A percentile compares a stretch with the other conserved stretches of the same genome.
Conservation (phyloP, 1,140 invertebrate species). For the Panonychus citri region DNA sequence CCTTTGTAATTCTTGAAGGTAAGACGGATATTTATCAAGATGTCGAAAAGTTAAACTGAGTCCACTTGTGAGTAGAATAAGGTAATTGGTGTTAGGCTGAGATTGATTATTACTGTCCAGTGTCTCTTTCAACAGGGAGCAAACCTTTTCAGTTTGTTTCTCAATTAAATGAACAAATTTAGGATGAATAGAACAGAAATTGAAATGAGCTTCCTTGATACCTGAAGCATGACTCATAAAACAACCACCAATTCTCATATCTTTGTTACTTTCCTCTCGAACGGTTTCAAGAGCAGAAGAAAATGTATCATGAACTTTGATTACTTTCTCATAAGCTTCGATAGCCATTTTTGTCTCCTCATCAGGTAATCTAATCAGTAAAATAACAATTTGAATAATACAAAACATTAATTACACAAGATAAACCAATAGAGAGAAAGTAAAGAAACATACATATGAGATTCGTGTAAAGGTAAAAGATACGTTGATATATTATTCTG, state of each 20-base stretch:
- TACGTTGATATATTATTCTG: constrained; percentile 59
- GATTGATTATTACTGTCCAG: constrained; percentile 30
- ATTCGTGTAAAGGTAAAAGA: constrained; percentile 50
- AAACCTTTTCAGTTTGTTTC: constrained; percentile 36
- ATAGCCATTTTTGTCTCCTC: background rate
- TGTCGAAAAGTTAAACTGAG: constrained; percentile 82
- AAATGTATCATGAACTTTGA: constrained; percentile 2
- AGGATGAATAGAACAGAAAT: constrained; percentile 77
- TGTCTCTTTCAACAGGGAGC: constrained; percentile 1
- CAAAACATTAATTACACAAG: background rate
- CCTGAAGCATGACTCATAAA: constrained; percentile 64
- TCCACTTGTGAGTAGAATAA: constrained; percentile 67
- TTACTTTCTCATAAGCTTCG: constrained; percentile 2
- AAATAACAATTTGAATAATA: background rate
- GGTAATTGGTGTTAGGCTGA: constrained; percentile 42
- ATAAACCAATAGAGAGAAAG: background rate
- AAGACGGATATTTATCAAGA: constrained; percentile 66
- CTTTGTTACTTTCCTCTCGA: constrained; percentile 25
- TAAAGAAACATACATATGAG: background rate
- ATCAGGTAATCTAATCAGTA: constrained; percentile 1
- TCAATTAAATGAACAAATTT: constrained; percentile 71
- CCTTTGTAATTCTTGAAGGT: constrained; percentile 73
- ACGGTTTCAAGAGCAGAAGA: constrained; percentile 2
- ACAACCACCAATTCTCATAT: constrained; percentile 68
- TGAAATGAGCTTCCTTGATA: constrained; percentile 59